phyloP scores from a whole-genome alignment of 2,113 vertebrate genomes.

The Romanogobio albipinnatus region DNA sequence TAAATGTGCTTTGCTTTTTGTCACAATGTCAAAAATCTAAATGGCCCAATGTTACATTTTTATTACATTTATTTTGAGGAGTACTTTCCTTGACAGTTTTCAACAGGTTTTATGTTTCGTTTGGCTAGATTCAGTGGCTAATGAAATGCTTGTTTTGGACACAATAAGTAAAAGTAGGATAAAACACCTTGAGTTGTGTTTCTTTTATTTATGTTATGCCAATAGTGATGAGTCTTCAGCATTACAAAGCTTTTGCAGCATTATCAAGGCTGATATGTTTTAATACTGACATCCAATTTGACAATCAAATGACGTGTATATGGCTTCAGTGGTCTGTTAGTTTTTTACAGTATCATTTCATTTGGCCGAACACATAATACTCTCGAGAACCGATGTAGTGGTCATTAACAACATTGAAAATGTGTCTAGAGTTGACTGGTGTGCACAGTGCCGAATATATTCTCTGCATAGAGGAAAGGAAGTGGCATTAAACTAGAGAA shows the following conservation, averaged over 20 bases:
- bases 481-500: slow-evolving; percentile 22
- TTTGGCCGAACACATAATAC: slow-evolving; percentile 7
- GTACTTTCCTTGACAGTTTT: not conserved
- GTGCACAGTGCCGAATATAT: slow-evolving; percentile 45
- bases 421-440: not conserved
- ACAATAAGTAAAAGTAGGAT: slow-evolving; percentile 15
- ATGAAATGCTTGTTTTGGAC: not conserved
- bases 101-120: slow-evolving; percentile 6
- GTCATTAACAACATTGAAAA: slow-evolving; percentile 20
- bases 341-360: not conserved
- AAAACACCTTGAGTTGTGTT: slow-evolving; percentile 33
- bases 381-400: slow-evolving; percentile 7
- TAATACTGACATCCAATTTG: slow-evolving; percentile 68
- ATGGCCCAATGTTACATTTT: not conserved
- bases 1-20: not conserved
- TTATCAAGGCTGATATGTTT: slow-evolving; percentile 75
- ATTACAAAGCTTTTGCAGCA: slow-evolving; percentile 67
- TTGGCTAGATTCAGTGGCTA: not conserved
- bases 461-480: slow-evolving; percentile 52
- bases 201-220: slow-evolving; percentile 22
- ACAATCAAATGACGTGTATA: slow-evolving; percentile 69
- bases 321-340: slow-evolving; percentile 56
- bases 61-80: not conserved
- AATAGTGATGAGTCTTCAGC: slow-evolving; percentile 51
- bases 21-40: not conserved